Evolutionary conservation across 2,113 vertebrate species (phyloP).

Genomic region (Dipodomys spectabilis): DNA sequence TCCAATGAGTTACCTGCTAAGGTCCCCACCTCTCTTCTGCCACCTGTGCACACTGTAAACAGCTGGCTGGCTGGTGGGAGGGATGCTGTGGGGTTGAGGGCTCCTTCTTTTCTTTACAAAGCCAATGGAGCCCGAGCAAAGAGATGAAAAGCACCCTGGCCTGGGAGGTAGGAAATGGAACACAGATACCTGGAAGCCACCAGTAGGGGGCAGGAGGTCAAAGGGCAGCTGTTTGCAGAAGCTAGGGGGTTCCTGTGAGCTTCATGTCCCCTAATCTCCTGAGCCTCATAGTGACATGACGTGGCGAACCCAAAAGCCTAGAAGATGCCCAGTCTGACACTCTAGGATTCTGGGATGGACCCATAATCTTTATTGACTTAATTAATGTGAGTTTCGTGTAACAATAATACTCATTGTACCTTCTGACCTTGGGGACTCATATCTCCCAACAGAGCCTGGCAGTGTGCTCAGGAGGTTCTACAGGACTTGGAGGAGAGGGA

Average conservation of each 20-base stretch:
- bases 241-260: neutral
- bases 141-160: neutral
- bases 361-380: neutral
- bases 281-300: neutral
- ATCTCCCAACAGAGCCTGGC: neutral
- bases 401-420: neutral
- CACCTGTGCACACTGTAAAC: conserved; percentile 63
- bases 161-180: neutral
- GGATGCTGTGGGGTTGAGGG: neutral
- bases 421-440: neutral
- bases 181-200: neutral
- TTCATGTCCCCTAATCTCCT: neutral
- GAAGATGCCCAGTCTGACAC: neutral
- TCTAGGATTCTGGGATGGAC: neutral
- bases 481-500: neutral
- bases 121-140: neutral
- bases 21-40: conserved; percentile 42
- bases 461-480: neutral
- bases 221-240: neutral
- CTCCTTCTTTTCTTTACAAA: neutral
- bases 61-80: conserved; percentile 63
- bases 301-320: neutral
- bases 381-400: neutral
- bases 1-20: conserved; percentile 46
- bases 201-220: neutral